Percentiles rank a stretch among this genome's conserved stretches.
These are phyloP conservation scores for Drosophila burlai DNA, from an alignment of 1,140 invertebrate species.

Conservation along the genomic window DNA sequence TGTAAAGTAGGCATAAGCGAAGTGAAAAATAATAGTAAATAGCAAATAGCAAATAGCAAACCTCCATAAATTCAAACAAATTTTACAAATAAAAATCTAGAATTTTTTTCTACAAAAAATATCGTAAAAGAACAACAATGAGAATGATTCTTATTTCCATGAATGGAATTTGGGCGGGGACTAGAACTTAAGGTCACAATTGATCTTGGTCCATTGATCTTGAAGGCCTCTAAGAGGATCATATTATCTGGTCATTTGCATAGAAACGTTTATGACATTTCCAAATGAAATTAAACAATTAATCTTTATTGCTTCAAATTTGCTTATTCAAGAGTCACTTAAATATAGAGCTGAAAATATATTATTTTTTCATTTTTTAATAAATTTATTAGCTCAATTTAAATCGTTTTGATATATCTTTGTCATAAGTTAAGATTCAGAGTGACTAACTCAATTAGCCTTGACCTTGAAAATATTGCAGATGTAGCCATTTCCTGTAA, in stretches of 20 bases:
- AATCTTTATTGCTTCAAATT: background rate
- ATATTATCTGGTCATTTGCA: background rate
- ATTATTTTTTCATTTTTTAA: background rate
- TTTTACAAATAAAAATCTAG: constrained; percentile 65
- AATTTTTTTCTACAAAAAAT: constrained; percentile 59
- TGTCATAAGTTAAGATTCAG: background rate
- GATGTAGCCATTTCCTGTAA: constrained; percentile 24
- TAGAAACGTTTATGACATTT: background rate
- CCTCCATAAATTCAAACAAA: constrained; percentile 47
- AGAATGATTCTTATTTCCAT: constrained; percentile 25
- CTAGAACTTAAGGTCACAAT: background rate
- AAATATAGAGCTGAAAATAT: too few species aligned
- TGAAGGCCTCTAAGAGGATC: background rate
- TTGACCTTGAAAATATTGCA: constrained; percentile 30
- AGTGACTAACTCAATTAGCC: background rate
- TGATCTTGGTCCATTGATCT: too few species aligned
- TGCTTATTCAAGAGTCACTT: too few species aligned
- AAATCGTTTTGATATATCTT: background rate
- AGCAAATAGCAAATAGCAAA: constrained; percentile 46
- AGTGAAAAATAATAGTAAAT: constrained; percentile 45
- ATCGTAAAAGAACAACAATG: constrained; percentile 44
- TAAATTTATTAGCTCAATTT: background rate
- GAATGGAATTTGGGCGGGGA: constrained; percentile 10
- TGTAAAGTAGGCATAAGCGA: constrained; percentile 71
- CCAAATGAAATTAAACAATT: too few species aligned